Percentiles rank a stretch among this genome's conserved stretches.
Conservation (phyloP, 1,140 invertebrate genomes). For the Apis mellifera region Amel_HAv3.1 CM009931.2:9701501-9702000, state of each 20-base stretch:
- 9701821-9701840: conserved; percentile 46
- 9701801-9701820: not conserved
- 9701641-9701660: too few species aligned
- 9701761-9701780: too few species aligned
- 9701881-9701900: conserved; percentile 73
- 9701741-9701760: too few species aligned
- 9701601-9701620: too few species aligned
- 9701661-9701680: too few species aligned
- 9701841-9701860: conserved; percentile 54
- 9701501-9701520: too few species aligned
- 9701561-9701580: not conserved
- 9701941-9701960: conserved; percentile 40
- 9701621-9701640: too few species aligned
- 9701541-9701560: not conserved
- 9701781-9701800: not conserved
- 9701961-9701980: conserved; percentile 44
- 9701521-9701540: too few species aligned
- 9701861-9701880: conserved; percentile 73
- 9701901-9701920: conserved; percentile 65
- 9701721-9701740: too few species aligned
- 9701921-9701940: conserved; percentile 56
- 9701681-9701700: too few species aligned
- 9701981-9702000: conserved; percentile 45
- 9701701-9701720: too few species aligned
- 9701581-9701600: not conserved